Evolutionary conservation across 1,140 invertebrate genomes (phyloP), one percentile per base, ranked within the genome.

Genomic region (Orius laevigatus): DNA sequence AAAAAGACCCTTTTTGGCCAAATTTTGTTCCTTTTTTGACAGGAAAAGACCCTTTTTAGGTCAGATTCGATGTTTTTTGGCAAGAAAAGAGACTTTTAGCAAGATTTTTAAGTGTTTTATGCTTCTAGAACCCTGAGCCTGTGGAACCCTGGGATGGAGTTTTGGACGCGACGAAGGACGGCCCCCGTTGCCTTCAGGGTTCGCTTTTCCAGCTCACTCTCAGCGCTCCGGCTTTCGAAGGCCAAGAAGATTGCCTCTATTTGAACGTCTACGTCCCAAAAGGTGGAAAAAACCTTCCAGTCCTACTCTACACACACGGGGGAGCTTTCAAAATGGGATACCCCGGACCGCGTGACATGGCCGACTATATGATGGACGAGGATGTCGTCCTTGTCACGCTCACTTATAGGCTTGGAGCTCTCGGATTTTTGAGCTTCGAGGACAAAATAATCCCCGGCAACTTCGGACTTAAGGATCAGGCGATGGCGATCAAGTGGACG

Each of bases 381-480:
- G 45, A 52, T 47, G 36, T 48, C 10, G 39, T 52, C 15, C 50
- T 52, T 6, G 50, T 48, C 3, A 43, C 25, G 6, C 12, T 52
- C 16, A 38, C 38, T 16, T 52, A 52, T 32, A 19, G 50, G 11
- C 32, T 52, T 9, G 46, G 38, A 32, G 40, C 35, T 6, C 31
- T 49, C 10, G 40, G 40, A 12, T 38, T 38, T 38, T 12, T 38
- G 36, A 12, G n/a, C n/a, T 38, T 38, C 5, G 15, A 38, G n/a
- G 36, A 38, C 10, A 38, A n/a, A n/a, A 38, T 12, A 3, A 5
- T 38, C 4, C 36, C 36, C 3, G 36, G 36, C 3, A 38, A 38
- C 10, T 38, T 38, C 15, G 36, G 36, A 4, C 36, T 38, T 16
- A 38, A 38, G 10, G 36, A 38, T 16, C 36, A 38, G 11, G 36